Percentiles rank a stretch among this genome's conserved stretches.
These are phyloP conservation scores for Sander lucioperca DNA, from an alignment of 2,113 vertebrate species.

Conservation along the genomic window DNA sequence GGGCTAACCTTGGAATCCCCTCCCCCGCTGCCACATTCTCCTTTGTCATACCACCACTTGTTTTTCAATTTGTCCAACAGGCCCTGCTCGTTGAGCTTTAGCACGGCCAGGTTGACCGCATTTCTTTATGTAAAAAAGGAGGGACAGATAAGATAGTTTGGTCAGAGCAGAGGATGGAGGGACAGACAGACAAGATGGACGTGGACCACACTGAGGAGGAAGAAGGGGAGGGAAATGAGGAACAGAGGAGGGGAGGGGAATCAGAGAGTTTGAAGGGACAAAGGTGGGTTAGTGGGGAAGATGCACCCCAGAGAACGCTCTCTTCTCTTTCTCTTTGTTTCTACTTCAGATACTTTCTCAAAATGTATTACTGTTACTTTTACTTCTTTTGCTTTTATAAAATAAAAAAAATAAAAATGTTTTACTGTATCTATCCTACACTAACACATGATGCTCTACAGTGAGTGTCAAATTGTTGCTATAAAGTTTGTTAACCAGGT, in stretches of 20 bases:
- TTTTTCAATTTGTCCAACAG: conserved; percentile 99
- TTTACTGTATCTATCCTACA: background rate
- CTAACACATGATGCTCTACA: conserved; percentile 18
- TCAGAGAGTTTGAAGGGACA: conserved; percentile 76
- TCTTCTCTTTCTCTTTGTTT: conserved; percentile 76
- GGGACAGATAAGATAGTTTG: conserved; percentile 96
- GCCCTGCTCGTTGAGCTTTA: conserved; percentile 99
- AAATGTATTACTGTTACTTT: background rate
- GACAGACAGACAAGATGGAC: conserved; percentile 74
- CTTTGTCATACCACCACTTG: conserved; percentile 99
- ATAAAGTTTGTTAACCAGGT: conserved; percentile 58
- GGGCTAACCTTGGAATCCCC: conserved; percentile 99
- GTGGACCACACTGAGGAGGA: conserved; percentile 62
- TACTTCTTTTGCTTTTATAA: too few species aligned
- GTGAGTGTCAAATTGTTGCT: conserved; percentile 44
- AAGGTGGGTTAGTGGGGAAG: conserved; percentile 82
- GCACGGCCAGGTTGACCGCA: conserved; percentile 99
- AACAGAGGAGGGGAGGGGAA: conserved; percentile 20
- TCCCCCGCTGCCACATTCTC: conserved; percentile 99
- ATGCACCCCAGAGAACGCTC: conserved; percentile 90
- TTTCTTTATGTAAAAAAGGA: conserved; percentile 93
- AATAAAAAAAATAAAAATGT: too few species aligned
- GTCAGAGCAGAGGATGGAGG: conserved; percentile 89
- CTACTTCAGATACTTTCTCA: background rate
- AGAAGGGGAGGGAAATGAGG: conserved; percentile 22